A percentile compares a stretch with the other conserved stretches of the same genome.
These are phyloP conservation scores for Rhopalosiphum padi DNA, from an alignment of 1,140 invertebrate species.

Conservation along the genomic window DNA sequence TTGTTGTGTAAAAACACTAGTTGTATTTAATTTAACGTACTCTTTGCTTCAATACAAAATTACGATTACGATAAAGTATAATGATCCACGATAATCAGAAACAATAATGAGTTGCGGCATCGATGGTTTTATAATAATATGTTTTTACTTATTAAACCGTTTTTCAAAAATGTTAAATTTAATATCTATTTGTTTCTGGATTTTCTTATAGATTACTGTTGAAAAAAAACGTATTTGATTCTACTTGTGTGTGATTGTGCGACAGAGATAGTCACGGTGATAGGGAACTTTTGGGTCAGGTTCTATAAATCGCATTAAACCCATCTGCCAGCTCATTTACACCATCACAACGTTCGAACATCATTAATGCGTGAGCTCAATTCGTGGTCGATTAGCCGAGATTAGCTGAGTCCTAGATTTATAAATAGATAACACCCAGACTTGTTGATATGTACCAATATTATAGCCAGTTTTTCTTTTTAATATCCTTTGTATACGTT, in stretches of 20 bases:
- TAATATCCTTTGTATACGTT: neutral
- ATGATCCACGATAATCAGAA: no score
- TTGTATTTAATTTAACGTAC: no score
- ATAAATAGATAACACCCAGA: neutral
- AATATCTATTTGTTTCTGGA: no score
- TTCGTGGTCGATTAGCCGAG: neutral
- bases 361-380: neutral
- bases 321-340: neutral
- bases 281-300: neutral
- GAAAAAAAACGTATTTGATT: neutral
- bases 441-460: neutral
- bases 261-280: neutral
- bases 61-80: no score
- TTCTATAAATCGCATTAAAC: neutral
- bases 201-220: neutral
- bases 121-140: no score
- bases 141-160: no score
- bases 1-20: no score
- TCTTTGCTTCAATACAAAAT: no score
- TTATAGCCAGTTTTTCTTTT: neutral
- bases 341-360: neutral
- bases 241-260: neutral
- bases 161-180: no score
- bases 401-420: neutral
- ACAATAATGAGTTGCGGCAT: no score